Evolutionary conservation across 2,113 vertebrate genomes (phyloP).

Genomic region (Malaclemys terrapin): DNA sequence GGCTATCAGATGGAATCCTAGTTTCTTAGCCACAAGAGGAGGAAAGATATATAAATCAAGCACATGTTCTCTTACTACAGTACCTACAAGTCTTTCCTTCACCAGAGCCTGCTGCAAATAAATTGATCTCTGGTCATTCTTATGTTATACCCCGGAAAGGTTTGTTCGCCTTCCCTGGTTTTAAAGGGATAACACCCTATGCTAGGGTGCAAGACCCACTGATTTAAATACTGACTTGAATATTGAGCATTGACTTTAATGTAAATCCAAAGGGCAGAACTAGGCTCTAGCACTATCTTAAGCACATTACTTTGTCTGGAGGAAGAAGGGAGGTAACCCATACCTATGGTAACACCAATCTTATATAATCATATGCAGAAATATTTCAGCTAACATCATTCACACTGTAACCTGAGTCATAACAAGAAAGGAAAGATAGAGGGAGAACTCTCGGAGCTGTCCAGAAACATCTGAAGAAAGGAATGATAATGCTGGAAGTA

Average conservation of each 20-base stretch:
- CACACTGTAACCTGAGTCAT: not conserved
- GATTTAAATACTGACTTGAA: not conserved
- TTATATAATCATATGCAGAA: not conserved
- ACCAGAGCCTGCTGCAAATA: not conserved
- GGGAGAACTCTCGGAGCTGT: not conserved
- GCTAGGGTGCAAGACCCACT: not conserved
- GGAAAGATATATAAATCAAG: not conserved
- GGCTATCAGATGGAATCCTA: not conserved
- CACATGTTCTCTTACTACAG: rapidly evolving
- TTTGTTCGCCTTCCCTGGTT: not conserved
- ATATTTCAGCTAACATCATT: not conserved
- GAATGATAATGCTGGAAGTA: conserved; percentile 55
- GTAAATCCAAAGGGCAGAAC: not conserved
- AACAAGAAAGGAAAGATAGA: not conserved
- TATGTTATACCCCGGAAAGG: not conserved
- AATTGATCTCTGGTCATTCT: not conserved
- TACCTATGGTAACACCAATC: not conserved
- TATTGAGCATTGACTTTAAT: not conserved
- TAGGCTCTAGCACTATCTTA: not conserved
- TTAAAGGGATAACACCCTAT: not conserved
- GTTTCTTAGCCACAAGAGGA: not conserved
- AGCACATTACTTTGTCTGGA: not conserved
- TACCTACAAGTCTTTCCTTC: not conserved
- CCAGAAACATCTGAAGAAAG: conserved; percentile 39
- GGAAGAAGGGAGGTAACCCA: conserved; percentile 11